These are phyloP conservation scores for Leptinotarsa peninsularis DNA, from an alignment of 2,888 invertebrate species.

Conservation along the genomic window DNA sequence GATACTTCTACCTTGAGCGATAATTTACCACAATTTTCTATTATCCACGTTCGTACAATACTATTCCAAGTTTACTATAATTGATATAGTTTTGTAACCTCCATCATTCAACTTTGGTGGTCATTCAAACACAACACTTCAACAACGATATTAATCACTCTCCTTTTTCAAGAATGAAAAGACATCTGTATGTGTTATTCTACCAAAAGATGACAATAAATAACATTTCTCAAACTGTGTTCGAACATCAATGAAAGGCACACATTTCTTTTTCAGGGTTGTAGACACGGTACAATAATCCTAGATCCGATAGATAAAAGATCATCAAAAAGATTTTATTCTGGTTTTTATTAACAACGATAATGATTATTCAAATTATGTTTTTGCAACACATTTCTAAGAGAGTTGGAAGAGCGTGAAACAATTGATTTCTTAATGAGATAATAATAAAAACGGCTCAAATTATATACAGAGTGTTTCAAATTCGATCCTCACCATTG, in stretches of 20 bases:
- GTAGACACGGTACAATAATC: too few species aligned
- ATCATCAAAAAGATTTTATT: too few species aligned
- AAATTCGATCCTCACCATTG: too few species aligned
- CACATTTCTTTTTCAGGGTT: too few species aligned
- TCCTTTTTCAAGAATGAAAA: slow-evolving; percentile 43
- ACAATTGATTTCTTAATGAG: too few species aligned
- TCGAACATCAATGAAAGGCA: neutral
- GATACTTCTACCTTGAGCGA: neutral
- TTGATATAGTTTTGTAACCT: slow-evolving; percentile 42
- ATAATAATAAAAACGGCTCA: too few species aligned
- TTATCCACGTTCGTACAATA: slow-evolving; percentile 29
- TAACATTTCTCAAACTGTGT: neutral
- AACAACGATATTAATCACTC: slow-evolving; percentile 49
- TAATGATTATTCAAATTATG: too few species aligned
- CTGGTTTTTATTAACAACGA: too few species aligned
- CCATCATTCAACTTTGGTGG: slow-evolving; percentile 48
- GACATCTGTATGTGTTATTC: slow-evolving; percentile 42
- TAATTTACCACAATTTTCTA: slow-evolving; percentile 16
- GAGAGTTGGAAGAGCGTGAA: too few species aligned
- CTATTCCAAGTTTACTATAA: slow-evolving; percentile 30
- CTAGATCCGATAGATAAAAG: too few species aligned
- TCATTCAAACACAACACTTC: slow-evolving; percentile 48
- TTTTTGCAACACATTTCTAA: too few species aligned
- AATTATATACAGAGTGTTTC: too few species aligned
- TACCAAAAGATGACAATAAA: neutral